phyloP scores from a whole-genome alignment of 2,113 vertebrate species.

The Lynx canadensis region DNA sequence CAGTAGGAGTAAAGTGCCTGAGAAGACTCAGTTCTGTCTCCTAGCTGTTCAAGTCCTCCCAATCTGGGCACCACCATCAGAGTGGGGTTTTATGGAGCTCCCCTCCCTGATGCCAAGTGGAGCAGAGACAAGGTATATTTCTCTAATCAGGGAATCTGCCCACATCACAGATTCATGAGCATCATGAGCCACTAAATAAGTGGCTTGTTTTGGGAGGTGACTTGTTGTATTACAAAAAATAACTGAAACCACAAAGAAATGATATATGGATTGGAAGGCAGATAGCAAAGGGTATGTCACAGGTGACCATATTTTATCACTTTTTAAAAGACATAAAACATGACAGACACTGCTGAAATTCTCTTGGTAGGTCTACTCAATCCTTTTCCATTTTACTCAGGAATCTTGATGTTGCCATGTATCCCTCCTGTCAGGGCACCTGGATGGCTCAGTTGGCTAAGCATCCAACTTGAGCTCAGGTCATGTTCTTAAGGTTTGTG shows the following conservation, averaged over 20 bases:
- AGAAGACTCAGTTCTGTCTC: neutral
- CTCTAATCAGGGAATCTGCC: neutral
- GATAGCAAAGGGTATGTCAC: neutral
- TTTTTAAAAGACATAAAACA: neutral
- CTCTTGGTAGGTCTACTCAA: neutral
- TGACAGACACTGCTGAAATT: neutral
- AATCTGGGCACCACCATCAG: neutral
- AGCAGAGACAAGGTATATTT: neutral
- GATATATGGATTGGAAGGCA: neutral
- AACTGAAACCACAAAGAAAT: neutral
- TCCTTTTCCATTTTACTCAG: neutral
- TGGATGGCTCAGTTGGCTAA: too few species aligned
- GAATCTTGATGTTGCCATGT: neutral
- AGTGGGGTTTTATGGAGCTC: neutral
- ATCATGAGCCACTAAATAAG: neutral
- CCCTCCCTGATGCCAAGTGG: neutral
- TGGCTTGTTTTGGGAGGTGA: neutral
- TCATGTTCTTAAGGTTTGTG: too few species aligned
- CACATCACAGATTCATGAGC: neutral
- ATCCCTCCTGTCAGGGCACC: neutral
- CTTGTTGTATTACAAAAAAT: neutral
- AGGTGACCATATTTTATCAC: neutral
- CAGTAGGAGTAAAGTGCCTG: neutral
- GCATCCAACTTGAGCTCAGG: too few species aligned
- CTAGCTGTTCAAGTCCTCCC: neutral